Conservation (phyloP, 2,113 vertebrate genomes). For the Zonotrichia leucophrys region DNA sequence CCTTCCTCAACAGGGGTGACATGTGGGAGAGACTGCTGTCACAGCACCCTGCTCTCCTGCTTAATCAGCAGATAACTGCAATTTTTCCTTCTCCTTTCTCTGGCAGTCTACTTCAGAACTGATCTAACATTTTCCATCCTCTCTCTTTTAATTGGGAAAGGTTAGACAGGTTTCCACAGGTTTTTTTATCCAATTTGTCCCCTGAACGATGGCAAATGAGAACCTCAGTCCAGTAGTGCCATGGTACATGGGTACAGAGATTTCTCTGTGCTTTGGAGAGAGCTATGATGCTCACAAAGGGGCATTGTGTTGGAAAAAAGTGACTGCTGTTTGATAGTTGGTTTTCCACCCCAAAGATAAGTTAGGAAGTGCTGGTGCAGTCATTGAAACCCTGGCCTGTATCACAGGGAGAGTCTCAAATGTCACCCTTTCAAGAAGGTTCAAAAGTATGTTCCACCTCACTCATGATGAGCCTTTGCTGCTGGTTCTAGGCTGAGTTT, state of each 20-base stretch:
- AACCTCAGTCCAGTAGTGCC: neutral
- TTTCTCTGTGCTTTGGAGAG: neutral
- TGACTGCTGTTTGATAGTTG: neutral
- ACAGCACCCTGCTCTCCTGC: accelerated
- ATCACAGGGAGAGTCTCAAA: neutral
- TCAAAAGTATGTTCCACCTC: neutral
- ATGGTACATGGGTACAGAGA: neutral
- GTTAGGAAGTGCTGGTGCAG: neutral
- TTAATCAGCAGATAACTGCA: neutral
- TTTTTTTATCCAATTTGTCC: neutral
- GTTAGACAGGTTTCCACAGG: neutral
- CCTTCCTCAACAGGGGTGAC: neutral
- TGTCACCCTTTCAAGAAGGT: neutral
- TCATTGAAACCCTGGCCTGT: neutral
- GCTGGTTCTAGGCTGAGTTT: neutral
- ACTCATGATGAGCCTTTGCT: neutral
- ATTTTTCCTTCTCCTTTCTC: neutral
- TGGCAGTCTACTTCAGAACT: neutral
- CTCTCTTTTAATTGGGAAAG: neutral
- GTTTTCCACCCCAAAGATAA: neutral
- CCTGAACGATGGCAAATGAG: accelerated
- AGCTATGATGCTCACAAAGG: neutral
- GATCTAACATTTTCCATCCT: neutral
- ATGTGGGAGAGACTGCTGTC: accelerated
- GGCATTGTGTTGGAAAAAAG: neutral